Conservation (phyloP, 2,888 invertebrate species). For the Cremastobaeus sp. region DNA sequence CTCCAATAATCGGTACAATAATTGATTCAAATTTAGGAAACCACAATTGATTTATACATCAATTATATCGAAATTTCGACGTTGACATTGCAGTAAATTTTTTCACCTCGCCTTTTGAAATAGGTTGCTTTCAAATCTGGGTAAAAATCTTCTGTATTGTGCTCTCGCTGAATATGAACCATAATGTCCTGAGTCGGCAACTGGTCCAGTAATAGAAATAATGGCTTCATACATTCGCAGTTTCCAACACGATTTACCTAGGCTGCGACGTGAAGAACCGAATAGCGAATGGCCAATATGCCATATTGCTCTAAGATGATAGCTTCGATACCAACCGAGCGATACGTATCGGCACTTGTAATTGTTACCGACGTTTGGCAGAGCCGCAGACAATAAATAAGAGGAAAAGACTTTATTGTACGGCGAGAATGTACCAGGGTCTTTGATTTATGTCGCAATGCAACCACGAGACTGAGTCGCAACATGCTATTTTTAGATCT, state of each 20-base stretch:
- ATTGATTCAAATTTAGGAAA: too few species aligned
- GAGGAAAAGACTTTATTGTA: constrained; percentile 62
- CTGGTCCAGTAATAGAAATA: constrained; percentile 39
- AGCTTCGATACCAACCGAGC: constrained; percentile 52
- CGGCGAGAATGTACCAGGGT: constrained; percentile 56
- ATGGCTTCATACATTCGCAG: constrained; percentile 26
- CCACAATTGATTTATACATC: too few species aligned
- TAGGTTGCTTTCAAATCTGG: too few species aligned
- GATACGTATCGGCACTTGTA: constrained; percentile 60
- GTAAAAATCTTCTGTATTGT: constrained; percentile 9
- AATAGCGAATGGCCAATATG: constrained; percentile 54
- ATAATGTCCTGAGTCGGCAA: constrained; percentile 23
- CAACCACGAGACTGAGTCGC: constrained; percentile 45
- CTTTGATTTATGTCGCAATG: constrained; percentile 56
- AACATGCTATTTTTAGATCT: constrained; percentile 58
- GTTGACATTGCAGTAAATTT: too few species aligned
- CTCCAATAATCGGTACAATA: too few species aligned
- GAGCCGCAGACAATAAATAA: constrained; percentile 60
- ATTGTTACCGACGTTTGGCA: constrained; percentile 61
- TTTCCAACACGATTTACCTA: constrained; percentile 26
- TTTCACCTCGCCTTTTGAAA: too few species aligned
- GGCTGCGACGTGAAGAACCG: constrained; percentile 32
- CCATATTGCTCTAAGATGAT: constrained; percentile 51
- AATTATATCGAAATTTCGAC: too few species aligned
- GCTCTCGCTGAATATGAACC: constrained; percentile 1